A percentile compares a stretch with the other conserved stretches of the same genome.
These are phyloP conservation scores for Dasyprocta punctata DNA, from an alignment of 2,113 vertebrate genomes.

Conservation along the genomic window DNA sequence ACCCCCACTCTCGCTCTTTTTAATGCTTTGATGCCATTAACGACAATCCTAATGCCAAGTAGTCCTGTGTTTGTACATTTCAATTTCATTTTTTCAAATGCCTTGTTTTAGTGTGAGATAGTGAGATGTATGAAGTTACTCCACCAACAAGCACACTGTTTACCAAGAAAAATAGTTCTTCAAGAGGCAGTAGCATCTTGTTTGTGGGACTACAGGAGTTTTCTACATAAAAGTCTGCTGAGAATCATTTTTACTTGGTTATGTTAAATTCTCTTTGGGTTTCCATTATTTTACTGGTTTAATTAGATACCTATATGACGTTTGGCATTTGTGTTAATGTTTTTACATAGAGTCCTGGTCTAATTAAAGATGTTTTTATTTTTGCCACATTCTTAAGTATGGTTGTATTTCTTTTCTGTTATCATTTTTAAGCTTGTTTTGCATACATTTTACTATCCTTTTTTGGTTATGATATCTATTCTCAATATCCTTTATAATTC, in stretches of 20 bases:
- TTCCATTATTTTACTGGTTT: neutral
- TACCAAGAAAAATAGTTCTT: constrained; percentile 25
- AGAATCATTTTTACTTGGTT: constrained; percentile 38
- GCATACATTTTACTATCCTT: neutral
- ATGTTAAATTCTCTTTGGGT: constrained; percentile 27
- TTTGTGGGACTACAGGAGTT: neutral
- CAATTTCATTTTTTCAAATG: constrained; percentile 32
- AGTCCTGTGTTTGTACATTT: neutral
- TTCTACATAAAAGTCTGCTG: neutral
- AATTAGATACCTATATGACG: neutral
- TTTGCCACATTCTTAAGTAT: constrained; percentile 5
- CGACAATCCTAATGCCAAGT: neutral
- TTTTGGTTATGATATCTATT: neutral
- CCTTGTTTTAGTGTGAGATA: constrained; percentile 6
- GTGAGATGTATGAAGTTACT: neutral
- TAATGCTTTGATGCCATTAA: neutral
- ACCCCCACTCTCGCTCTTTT: neutral
- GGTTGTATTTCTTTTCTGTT: neutral
- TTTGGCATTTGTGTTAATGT: neutral
- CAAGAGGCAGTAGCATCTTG: neutral
- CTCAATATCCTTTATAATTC: neutral
- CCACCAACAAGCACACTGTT: neutral
- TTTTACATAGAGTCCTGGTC: neutral
- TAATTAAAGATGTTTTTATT: constrained; percentile 10
- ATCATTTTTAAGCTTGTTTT: neutral